Evolutionary conservation across 2,797 vertebrate genomes (phyloP).

Genomic region (Columba guinea): DNA sequence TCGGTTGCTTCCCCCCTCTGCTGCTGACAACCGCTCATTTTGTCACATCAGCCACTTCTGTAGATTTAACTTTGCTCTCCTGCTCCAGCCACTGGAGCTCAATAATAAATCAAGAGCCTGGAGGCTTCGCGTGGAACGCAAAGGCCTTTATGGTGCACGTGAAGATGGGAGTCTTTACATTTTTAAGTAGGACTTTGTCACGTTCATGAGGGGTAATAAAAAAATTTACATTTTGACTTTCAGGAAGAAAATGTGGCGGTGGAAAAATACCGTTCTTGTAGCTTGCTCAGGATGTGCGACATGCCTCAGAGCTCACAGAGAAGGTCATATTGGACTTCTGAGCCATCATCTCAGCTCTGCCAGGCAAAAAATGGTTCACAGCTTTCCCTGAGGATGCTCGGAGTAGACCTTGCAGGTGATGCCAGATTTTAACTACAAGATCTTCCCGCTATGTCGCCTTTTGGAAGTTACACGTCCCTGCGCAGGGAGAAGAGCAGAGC

Average conservation of each 20-base stretch:
- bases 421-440: not conserved
- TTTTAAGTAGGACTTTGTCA: constrained; percentile 52
- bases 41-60: constrained; percentile 53
- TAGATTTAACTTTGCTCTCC: constrained; percentile 46
- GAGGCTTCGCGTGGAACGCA: not conserved
- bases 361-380: not conserved
- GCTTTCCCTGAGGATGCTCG: not conserved
- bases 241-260: not conserved
- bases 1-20: not conserved
- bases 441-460: not conserved
- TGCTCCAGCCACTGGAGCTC: constrained; percentile 13
- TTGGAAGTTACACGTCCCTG: not conserved
- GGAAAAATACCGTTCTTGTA: not conserved
- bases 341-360: not conserved
- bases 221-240: constrained; percentile 55
- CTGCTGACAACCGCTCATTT: constrained; percentile 52
- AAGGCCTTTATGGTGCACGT: not conserved
- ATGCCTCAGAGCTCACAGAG: constrained; percentile 8
- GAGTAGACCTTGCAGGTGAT: not conserved
- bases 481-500: not conserved
- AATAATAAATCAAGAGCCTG: constrained; percentile 41
- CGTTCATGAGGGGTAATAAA: constrained; percentile 27
- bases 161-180: constrained; percentile 39
- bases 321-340: constrained; percentile 24
- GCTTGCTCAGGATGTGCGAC: not conserved